Base-by-base conservation (phyloP, 2,797 vertebrate species). In the Eleutherodactylus coqui region DNA sequence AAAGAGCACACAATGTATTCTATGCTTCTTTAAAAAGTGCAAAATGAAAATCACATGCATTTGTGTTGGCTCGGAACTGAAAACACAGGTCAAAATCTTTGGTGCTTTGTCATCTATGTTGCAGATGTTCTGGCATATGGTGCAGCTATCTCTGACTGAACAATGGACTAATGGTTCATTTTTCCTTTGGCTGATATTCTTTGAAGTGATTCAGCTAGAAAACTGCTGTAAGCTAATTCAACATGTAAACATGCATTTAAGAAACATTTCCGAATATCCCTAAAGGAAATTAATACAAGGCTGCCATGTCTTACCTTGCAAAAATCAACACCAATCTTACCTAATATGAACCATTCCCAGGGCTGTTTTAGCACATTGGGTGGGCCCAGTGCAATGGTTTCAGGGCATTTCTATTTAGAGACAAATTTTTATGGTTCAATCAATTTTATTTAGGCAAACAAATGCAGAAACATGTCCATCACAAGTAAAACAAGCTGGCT, bases 101-200 rank as follows among this genome's bases (percentile, higher is more conserved):
- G 41, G 17, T 67, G 79, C 29, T 69, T 81, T 69, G 17, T 69
- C 79, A 38, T 64, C 79, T 49, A 67, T 49, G 21, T 67, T 69
- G 79, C 79, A 81, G 79, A 81, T 81, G 79, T 81, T 81, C 62
- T 69, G 32, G 79, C 79, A 69, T 69, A 69, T 69, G 79, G 60
- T 69, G 10, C 43, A 49, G 29, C 27, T 80, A 36, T 49, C 43
- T 67, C n/a, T 76, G 69, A 72, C 21, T 72, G 69, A 81, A 81
- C 41, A 69, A 64, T 51, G 41, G 27, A 67, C 47, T 32, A 81
- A 62, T 49, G 27, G 79, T 43, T 81, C 79, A 69, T 81, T 81
- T 69, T 36, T 67, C 13, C 29, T 69, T 69, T 51, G 13, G 62
- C 51, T 47, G 19, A 27, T 10, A 60, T 45, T 79, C 55, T n/a